Base-by-base conservation (phyloP, 2,797 vertebrate genomes). In the Pseudocheirus occidentalis region DNA sequence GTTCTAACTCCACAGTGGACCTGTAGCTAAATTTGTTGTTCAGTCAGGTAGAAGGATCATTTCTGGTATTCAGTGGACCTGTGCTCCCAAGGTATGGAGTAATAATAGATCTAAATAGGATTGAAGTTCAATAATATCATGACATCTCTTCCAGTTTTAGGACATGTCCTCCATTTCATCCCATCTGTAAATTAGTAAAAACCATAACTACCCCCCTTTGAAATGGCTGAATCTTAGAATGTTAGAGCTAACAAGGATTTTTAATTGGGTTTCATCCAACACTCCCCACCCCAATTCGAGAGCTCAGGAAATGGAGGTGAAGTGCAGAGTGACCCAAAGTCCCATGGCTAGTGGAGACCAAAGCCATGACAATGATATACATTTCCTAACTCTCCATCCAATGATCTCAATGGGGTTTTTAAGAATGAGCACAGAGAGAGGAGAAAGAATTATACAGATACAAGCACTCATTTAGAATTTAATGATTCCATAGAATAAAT, bases 391-490 rank as follows among this genome's bases (percentile, higher is more conserved):
- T 81, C 73, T 81, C 73, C 40, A 81, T 81, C 34, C 40, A 46
- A 46, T 46, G 18, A 46, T 46, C 73, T 81, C 14, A 24, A 10
- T 40, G 40, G 46, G 1, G 18, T 24, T 81, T 81, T 81, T 81
- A 81, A 46, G 73, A 81, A 46, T 46, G 46, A 40, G 40, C 40
- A 21, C 31, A 59, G 10, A 66, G n/a, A 46, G 7, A 73, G 66
- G 2, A 73, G 40, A 27, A 81, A 81, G 16, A 81, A 21, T 21
- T 81, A 50, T 6, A 55, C 0, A 40, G 62, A 28, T 46, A 53
- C 92, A 55, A 21, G 62, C 52, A 92, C 53, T 52, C 55, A 55
- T 94, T 95, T 90, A 46, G 21, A 91, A 89, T 94, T 92, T 94
- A 95, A 91, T 94, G 18, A 93, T 87, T 59, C 28, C 57, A 96